Percentiles rank a stretch among this genome's conserved stretches.
Conservation (phyloP, 2,888 invertebrate species). For the Neria commutata region DNA sequence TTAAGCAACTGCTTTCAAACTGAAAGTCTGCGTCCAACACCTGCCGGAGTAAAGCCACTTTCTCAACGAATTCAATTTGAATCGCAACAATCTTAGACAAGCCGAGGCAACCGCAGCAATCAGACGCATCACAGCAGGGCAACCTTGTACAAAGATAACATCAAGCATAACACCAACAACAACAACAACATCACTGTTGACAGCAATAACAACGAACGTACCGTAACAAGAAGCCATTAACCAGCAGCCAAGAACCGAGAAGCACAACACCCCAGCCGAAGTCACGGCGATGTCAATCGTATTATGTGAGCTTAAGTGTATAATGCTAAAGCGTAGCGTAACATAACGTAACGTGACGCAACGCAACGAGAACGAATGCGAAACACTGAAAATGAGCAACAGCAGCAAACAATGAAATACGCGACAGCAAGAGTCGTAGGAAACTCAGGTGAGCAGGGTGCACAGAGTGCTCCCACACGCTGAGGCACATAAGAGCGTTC, state of each 20-base stretch:
- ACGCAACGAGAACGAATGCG: background rate
- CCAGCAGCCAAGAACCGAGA: background rate
- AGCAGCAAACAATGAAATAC: background rate
- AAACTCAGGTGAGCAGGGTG: too few species aligned
- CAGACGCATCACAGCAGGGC: background rate
- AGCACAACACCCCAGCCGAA: conserved; percentile 23
- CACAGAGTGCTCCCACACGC: too few species aligned
- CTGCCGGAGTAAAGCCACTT: conserved; percentile 43
- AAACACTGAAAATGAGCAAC: background rate
- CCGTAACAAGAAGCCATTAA: background rate
- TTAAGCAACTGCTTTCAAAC: too few species aligned
- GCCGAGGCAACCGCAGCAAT: background rate
- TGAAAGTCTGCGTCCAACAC: too few species aligned
- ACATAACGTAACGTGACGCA: background rate
- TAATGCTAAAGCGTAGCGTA: background rate
- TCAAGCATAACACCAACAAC: background rate
- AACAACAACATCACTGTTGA: conserved; percentile 25
- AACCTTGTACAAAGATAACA: background rate
- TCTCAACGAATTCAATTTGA: conserved; percentile 44
- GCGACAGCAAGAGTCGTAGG: background rate
- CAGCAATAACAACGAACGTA: conserved; percentile 10
- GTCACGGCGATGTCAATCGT: conserved; percentile 34
- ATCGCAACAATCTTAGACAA: background rate
- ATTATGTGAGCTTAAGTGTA: conserved; percentile 10
- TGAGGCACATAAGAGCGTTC: too few species aligned